Evolutionary conservation across 2,113 vertebrate genomes (phyloP).

Genomic region (Scortum barcoo): DNA sequence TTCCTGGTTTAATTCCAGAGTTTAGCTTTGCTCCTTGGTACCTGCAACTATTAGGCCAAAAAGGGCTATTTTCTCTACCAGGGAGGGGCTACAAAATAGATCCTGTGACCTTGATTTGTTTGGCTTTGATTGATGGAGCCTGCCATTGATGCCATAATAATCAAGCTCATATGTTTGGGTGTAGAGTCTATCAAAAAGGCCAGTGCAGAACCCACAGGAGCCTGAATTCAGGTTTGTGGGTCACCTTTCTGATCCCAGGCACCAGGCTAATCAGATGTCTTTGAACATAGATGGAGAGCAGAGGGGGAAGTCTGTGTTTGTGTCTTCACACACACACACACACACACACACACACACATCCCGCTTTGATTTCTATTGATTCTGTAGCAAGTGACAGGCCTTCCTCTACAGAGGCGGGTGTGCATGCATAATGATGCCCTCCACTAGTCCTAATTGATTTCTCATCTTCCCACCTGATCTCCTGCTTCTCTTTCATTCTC

Average conservation of each 20-base stretch:
- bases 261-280: slow-evolving; percentile 49
- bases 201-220: slow-evolving; percentile 20
- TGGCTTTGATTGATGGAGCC: slow-evolving; percentile 14
- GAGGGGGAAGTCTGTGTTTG: neutral
- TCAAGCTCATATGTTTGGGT: slow-evolving; percentile 18
- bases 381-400: slow-evolving; percentile 64
- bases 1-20: too few species aligned
- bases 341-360: slow-evolving; percentile 43
- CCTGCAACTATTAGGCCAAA: neutral
- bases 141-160: slow-evolving; percentile 14
- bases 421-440: slow-evolving; percentile 78
- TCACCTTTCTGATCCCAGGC: slow-evolving; percentile 55
- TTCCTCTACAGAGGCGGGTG: slow-evolving; percentile 48
- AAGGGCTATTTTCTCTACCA: neutral
- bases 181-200: slow-evolving; percentile 11
- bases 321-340: neutral
- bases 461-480: slow-evolving; percentile 78
- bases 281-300: slow-evolving; percentile 42
- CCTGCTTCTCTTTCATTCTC: slow-evolving; percentile 63
- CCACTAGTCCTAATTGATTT: slow-evolving; percentile 82
- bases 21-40: neutral
- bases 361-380: slow-evolving; percentile 80
- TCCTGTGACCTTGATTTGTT: slow-evolving; percentile 25
- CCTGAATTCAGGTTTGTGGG: slow-evolving; percentile 59
- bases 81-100: neutral